Conservation (phyloP, 1,140 invertebrate genomes). For the Drosophila serrata region DNA sequence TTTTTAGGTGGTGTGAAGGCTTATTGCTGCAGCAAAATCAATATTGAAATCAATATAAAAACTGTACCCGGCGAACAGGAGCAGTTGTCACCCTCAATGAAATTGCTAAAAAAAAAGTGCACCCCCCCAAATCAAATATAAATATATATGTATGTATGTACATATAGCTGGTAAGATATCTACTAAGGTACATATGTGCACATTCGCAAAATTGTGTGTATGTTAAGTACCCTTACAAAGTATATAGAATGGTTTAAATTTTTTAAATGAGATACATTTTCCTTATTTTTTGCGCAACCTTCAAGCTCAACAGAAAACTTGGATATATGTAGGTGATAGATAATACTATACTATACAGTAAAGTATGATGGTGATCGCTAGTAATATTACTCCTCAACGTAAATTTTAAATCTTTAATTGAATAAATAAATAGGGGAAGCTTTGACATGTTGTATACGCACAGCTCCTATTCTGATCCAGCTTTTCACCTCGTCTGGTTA, state of each 20-base stretch:
- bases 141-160: not conserved
- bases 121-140: conserved; percentile 41
- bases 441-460: no score
- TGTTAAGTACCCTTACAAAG: not conserved
- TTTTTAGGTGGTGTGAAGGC: conserved; percentile 34
- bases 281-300: no score
- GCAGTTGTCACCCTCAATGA: conserved; percentile 64
- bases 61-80: conserved; percentile 41
- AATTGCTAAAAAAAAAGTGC: conserved; percentile 51
- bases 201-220: not conserved
- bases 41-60: conserved; percentile 78
- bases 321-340: no score
- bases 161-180: conserved; percentile 9
- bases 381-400: no score
- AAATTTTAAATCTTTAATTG: no score
- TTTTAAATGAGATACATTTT: not conserved
- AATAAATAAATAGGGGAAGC: no score
- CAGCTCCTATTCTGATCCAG: no score
- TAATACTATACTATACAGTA: no score
- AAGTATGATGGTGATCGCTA: no score
- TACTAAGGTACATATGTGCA: conserved; percentile 25
- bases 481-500: no score
- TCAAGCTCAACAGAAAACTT: no score
- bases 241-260: not conserved
- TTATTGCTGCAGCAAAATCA: conserved; percentile 57